Conservation (phyloP, 2,888 invertebrate genomes). For the Patella caerulea region DNA sequence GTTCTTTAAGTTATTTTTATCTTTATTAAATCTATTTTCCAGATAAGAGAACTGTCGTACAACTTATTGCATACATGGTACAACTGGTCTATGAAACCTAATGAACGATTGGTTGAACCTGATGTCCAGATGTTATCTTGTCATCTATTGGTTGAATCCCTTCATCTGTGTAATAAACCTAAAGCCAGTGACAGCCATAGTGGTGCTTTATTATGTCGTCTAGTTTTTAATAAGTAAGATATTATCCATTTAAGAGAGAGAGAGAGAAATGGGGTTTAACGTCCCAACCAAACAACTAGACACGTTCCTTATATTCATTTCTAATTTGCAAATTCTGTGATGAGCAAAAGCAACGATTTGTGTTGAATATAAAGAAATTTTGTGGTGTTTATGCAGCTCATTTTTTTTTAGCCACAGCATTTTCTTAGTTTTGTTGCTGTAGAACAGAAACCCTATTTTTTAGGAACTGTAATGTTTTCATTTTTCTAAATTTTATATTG, state of each 20-base stretch:
- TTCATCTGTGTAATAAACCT: slow-evolving; percentile 75
- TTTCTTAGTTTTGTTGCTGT: neutral
- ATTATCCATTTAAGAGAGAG: too few species aligned
- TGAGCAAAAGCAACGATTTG: too few species aligned
- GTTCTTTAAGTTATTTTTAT: neutral
- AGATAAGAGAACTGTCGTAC: neutral
- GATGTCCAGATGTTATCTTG: slow-evolving; percentile 27
- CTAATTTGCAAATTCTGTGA: too few species aligned
- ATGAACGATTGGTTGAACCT: neutral
- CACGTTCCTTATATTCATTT: too few species aligned
- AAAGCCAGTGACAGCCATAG: slow-evolving; percentile 78
- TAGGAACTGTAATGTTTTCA: neutral
- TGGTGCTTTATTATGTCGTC: slow-evolving; percentile 76
- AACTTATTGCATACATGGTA: neutral
- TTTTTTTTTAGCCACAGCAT: neutral
- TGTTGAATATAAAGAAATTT: neutral
- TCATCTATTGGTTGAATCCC: slow-evolving; percentile 49
- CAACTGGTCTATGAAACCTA: neutral
- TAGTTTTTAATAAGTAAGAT: slow-evolving; percentile 72
- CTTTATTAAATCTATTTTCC: neutral
- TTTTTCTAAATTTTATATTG: neutral
- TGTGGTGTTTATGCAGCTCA: neutral
- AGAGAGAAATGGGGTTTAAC: too few species aligned
- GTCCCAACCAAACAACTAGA: too few species aligned
- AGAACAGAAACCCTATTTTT: neutral